Evolutionary conservation across 2,888 invertebrate species (phyloP), one percentile per base, ranked within the genome.

Genomic region (Drosophila barbarae): DNA sequence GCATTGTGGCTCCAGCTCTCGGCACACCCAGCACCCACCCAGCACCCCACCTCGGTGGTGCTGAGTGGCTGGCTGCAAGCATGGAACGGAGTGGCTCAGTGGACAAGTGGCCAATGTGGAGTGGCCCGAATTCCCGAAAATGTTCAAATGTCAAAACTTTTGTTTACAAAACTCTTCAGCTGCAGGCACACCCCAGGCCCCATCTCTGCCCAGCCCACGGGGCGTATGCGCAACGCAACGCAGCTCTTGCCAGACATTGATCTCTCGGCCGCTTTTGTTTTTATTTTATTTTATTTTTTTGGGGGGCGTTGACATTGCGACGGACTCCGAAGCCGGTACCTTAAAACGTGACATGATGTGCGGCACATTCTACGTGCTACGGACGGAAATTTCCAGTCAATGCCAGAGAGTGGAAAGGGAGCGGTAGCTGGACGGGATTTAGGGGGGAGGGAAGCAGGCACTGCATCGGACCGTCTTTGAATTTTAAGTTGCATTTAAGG

Each of bases 281-380:
- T 26, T 26, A 26, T 30, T 9, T 50, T 30, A 53, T 51, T 38
- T 26, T 9, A 9, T 1, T 30, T 12, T 42, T 44, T 44, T 51
- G 21, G 69, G 76, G 79, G 76, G 73, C 74, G 74, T 74, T 74
- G 74, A 76, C 74, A 78, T 74, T 78, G 76, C 50, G 65, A 69
- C 69, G 69, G 52, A 36, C 35, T 34, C 38, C 34, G 49, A 28
- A 28, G 28, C 28, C 28, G 28, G 54, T 58, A 53, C 55, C 53
- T 59, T 54, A 61, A 49, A 72, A 75, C 77, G 77, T 79, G 80
- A 76, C 77, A 71, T 65, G 77, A 58, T 71, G 64, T 68, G 74
- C 57, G 42, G 67, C 74, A 60, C 55, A 66, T 72, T 69, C 69
- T 61, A 65, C 65, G 65, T 65, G 65, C 65, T 35, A 42, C 65